Base-by-base conservation (phyloP, 2,888 invertebrate genomes). In the Cheilosia vulpina region DNA sequence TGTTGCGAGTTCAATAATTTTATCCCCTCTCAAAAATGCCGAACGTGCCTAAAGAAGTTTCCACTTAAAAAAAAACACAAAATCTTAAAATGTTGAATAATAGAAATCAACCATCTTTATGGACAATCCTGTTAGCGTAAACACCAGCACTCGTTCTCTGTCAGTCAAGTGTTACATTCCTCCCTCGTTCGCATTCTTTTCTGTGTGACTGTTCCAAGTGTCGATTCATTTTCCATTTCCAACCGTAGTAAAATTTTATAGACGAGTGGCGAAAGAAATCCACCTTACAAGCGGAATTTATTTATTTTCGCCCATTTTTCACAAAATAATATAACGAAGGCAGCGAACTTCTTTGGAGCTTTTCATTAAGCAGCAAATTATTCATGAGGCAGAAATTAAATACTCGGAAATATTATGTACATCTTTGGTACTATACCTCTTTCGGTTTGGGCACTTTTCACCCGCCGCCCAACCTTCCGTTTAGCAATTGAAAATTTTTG, bases 311-410 rank as follows among this genome's bases (percentile, higher is more conserved):
- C 4, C 7, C 17, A 19, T 65, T 55, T 41, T 17, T 17, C 43
- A 21, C 11, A 41, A 53, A 82, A 71, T 68, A 73, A 55, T 73
- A 31, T 2, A 65, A 24, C 55, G 34, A 53, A 27, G 13, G 52
- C 55, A 21, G 31, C 45, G 34, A 19, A n/a, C 17, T 50, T 52
- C 50, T 71, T 71, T 65, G 50, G 68, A 83, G 73, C 81, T 83
- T 87, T 87, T 88, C 88, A 88, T 88, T 88, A 88, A 87, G 88
- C 88, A 84, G 84, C 87, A 88, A 88, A 88, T 88, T 89, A 88
- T 88, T 88, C 88, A 88, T 88, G 88, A 88, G 88, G 87, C 84
- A 87, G 2, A 88, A 88, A 88, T 87, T 88, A 88, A 87, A 87
- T 87, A 88, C 85, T 87, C 87, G 88, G 88, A 89, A 88, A 88